A percentile compares a stretch with the other conserved stretches of the same genome.
phyloP scores from a whole-genome alignment of 2,113 vertebrate species.

The Caretta caretta region DNA sequence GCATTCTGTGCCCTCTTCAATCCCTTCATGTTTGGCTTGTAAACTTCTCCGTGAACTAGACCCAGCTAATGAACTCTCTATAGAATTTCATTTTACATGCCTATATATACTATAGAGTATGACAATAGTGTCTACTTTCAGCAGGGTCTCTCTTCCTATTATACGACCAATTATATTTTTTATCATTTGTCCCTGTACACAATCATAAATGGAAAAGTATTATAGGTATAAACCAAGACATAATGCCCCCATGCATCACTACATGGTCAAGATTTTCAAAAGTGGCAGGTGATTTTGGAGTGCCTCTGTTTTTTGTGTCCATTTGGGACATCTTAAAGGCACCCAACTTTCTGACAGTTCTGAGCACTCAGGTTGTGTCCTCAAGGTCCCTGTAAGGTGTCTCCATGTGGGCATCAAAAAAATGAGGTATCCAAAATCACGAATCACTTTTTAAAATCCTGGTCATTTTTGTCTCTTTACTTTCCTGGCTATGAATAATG shows the following conservation, averaged over 20 bases:
- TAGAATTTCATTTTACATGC: background rate
- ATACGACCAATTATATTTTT: constrained; percentile 26
- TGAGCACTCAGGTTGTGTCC: background rate
- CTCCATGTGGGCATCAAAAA: constrained; percentile 26
- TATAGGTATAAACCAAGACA: constrained; percentile 33
- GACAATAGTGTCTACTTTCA: background rate
- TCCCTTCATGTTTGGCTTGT: constrained; percentile 21
- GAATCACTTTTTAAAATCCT: constrained; percentile 52
- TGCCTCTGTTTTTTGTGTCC: background rate
- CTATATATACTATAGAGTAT: background rate
- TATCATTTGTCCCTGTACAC: constrained; percentile 41
- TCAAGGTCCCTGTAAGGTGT: constrained; percentile 47
- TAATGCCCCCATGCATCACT: background rate
- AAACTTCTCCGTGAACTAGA: constrained; percentile 25
- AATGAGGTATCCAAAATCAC: constrained; percentile 43
- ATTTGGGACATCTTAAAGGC: background rate
- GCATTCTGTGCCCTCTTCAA: constrained; percentile 30
- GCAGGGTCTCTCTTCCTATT: constrained; percentile 45
- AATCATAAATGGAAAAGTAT: constrained; percentile 36
- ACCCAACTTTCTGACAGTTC: background rate
- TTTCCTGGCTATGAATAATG: constrained; percentile 54
- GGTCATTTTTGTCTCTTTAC: constrained; percentile 48
- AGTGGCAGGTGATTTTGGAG: background rate
- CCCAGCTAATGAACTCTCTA: constrained; percentile 21
- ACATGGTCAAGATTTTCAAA: background rate